Evolutionary conservation across 2,113 vertebrate species (phyloP), one percentile per base, ranked within the genome.

Genomic region (Toxotes chatareus): DNA sequence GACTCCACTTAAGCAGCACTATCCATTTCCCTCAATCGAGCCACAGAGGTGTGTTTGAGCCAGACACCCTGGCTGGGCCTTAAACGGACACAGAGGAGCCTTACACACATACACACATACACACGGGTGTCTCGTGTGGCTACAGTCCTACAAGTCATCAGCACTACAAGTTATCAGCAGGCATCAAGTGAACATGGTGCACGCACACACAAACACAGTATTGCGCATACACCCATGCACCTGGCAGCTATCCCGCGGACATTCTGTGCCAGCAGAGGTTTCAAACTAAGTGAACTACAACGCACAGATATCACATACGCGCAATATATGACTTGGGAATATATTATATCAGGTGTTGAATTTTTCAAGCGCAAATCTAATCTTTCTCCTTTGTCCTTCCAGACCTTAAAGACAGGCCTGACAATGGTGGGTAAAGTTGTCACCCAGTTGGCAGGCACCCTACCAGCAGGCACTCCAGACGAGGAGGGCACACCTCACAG

Each of bases 381-480:
- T 72, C 1, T 16, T 40, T 27, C 44, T 0, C 60, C 2, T 60
- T 44, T 56, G 80, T 82, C 80, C 86, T 62, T 82, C 5, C 59
- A 99, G 98, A 99, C 98, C 0, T 91, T 99, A 73, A 99, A 99
- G 94, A 98, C 97, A 0, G 98, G 98, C 40, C 94, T 99, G 84
- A 99, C 97, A 0, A 99, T 99, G 97, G 97, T 99, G 87, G 98
- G 98, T 32, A 99, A 99, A 87, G 98, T 99, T 7, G 98, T 99
- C 62, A 99, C 98, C 0, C 97, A 99, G 93, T 93, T 99, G 57
- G 97, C 98, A 0, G 98, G 98, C 55, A 99, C 97, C 0, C 62
- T 98, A 56, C 98, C 98, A 1, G 95, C 98, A 0, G 97, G 94
- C 44, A 94, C 94, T 6, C 94, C 94, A 0, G 98, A 99, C 19